A percentile compares a stretch with the other conserved stretches of the same genome.
Conservation (phyloP, 2,888 invertebrate species). For the Laspeyria flexula region DNA sequence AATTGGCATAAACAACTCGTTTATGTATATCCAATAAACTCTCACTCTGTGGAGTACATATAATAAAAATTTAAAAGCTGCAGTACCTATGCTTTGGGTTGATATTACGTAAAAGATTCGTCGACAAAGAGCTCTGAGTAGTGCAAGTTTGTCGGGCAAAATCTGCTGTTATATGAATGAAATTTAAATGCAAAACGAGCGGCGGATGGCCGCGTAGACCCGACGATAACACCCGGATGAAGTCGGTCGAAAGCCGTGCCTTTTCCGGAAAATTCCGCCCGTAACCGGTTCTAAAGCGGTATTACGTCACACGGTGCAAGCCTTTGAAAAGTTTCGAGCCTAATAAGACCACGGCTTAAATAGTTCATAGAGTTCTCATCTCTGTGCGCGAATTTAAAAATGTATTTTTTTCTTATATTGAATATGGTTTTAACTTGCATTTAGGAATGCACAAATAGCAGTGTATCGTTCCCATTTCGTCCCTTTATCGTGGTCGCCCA, state of each 20-base stretch:
- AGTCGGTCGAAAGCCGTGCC: conserved; percentile 49
- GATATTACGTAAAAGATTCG: conserved; percentile 60
- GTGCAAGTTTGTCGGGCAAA: conserved; percentile 53
- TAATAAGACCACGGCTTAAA: conserved; percentile 40
- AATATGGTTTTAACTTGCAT: neutral
- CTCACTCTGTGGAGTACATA: conserved; percentile 48
- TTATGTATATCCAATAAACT: conserved; percentile 43
- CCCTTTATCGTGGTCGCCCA: conserved; percentile 44
- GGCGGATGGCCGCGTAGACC: conserved; percentile 49
- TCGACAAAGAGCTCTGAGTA: conserved; percentile 48
- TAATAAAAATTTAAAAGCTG: conserved; percentile 49
- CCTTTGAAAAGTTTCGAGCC: conserved; percentile 49
- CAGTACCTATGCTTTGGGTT: conserved; percentile 31
- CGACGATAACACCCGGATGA: conserved; percentile 62
- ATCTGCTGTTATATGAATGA: conserved; percentile 65
- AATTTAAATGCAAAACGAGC: conserved; percentile 66
- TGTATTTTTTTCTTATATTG: conserved; percentile 4
- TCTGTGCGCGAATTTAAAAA: conserved; percentile 6
- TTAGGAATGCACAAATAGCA: conserved; percentile 6
- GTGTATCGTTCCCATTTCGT: conserved; percentile 22
- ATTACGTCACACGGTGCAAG: conserved; percentile 51
- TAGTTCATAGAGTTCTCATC: conserved; percentile 10
- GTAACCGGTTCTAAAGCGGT: conserved; percentile 49
- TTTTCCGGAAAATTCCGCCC: conserved; percentile 60
- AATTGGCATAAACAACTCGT: conserved; percentile 19